Evolutionary conservation across 2,888 invertebrate species (phyloP).

Genomic region (Halocaridina rubra): DNA sequence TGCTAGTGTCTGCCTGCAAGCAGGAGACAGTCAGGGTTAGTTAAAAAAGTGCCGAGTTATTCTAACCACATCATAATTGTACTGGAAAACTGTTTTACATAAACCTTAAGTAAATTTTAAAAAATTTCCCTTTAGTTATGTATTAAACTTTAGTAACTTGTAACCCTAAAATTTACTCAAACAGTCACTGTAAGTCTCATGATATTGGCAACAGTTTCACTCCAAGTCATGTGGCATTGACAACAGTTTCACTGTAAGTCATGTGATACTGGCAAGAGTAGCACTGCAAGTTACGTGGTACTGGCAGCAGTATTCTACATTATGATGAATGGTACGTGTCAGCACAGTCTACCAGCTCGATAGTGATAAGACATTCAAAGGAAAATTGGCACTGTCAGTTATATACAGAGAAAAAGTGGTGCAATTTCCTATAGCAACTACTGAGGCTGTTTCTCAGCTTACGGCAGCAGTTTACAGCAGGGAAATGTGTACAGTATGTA

Average conservation of each 20-base stretch:
- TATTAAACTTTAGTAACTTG: too few relatives aligned
- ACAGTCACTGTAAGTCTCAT: too few relatives aligned
- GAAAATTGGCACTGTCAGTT: background rate
- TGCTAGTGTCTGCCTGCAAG: conserved; percentile 37
- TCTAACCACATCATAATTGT: conserved; percentile 18
- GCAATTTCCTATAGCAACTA: background rate
- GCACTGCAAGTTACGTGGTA: too few relatives aligned
- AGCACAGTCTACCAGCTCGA: conserved; percentile 30
- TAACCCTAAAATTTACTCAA: too few relatives aligned
- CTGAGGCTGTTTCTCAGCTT: background rate
- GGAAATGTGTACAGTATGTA: conserved; percentile 11
- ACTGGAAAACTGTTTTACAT: conserved; percentile 7
- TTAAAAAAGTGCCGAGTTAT: conserved; percentile 21
- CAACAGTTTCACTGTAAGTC: too few relatives aligned
- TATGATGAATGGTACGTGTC: conserved; percentile 18
- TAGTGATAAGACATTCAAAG: background rate
- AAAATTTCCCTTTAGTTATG: background rate
- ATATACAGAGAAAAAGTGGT: background rate
- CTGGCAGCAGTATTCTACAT: too few relatives aligned
- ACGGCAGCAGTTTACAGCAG: conserved; percentile 23
- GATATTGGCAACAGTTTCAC: too few relatives aligned
- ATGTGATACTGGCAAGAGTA: too few relatives aligned
- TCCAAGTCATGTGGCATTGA: too few relatives aligned
- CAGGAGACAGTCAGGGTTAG: conserved; percentile 41
- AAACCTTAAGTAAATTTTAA: background rate